Base-by-base conservation (phyloP, 2,113 vertebrate species). In the Nothoprocta pentlandii region DNA sequence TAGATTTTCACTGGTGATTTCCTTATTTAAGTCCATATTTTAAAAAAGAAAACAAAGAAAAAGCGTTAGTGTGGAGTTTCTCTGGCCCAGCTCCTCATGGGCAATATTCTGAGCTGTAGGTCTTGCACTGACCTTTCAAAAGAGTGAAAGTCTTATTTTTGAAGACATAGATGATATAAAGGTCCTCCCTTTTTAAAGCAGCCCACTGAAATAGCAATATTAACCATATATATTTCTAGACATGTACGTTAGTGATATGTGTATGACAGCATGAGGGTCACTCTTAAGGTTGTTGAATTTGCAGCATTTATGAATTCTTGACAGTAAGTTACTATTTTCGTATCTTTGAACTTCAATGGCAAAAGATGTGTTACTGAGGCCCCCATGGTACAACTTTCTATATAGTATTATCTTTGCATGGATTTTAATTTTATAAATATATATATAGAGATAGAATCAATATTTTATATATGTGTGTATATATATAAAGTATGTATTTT, bases 381-480 rank as follows among this genome's bases (percentile, higher is more conserved):
- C 11, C 8, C 17, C 28, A 3, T 34, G 54, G 36, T 51, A 39
- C 21, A 36, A 63, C 26, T 51, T 67, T 66, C 70, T 85, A 30
- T 34, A 8, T 85, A 61, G 28, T 56, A 4, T 77, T 89, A 75
- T 22, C 74, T n/a, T 85, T 85, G 59, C 16, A 87, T 90, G 59
- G 14, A 75, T 86, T 90, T 82, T 81, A 87, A 88, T 83, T 78
- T 89, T 94, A 66, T 64, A 66, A 32, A 10, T 91, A 70, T 47
- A 8, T 68, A 44, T 32, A n/a, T 20, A 20, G 46, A 20, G 8
- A n/a, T 20, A 20, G 46, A 20, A 39, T 47, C 46, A 47, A 47
- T 47, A 47, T 47, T 47, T 44, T 42, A 49, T 69, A 34, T 49
- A 39, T 39, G 36, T 39, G 36, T 39, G 36, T 39, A 23, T 9